A percentile compares a stretch with the other conserved stretches of the same genome.
Conservation (phyloP, 2,113 vertebrate species). For the Shinisaurus crocodilurus region DNA sequence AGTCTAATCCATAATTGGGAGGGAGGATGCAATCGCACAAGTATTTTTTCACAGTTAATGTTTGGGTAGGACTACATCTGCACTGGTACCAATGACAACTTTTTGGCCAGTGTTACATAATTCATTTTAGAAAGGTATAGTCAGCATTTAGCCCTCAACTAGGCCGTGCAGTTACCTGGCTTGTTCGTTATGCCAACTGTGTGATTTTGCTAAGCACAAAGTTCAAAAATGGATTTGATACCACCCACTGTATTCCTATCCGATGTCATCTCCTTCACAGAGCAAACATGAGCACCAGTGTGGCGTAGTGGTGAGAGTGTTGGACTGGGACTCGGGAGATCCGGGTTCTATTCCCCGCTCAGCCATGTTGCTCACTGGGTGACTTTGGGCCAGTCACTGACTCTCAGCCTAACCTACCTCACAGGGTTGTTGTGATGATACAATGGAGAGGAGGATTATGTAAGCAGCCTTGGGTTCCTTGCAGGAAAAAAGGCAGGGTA, state of each 20-base stretch:
- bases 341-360: too few species aligned
- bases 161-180: not conserved
- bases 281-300: too few species aligned
- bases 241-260: not conserved
- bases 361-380: too few species aligned
- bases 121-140: not conserved
- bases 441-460: too few species aligned
- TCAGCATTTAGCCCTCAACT: not conserved
- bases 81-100: not conserved
- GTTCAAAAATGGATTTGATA: not conserved
- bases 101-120: not conserved
- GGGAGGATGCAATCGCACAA: not conserved
- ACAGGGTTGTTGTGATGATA: too few species aligned
- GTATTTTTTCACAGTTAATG: too few species aligned
- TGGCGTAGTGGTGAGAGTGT: too few species aligned
- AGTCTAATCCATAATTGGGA: not conserved
- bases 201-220: not conserved
- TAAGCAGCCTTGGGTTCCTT: too few species aligned
- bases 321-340: too few species aligned
- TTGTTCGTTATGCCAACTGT: not conserved
- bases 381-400: too few species aligned
- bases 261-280: not conserved
- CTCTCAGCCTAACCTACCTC: too few species aligned
- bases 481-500: too few species aligned
- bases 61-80: not conserved